phyloP scores from a whole-genome alignment of 2,797 vertebrate genomes.

The Phataginus tetradactyla region DNA sequence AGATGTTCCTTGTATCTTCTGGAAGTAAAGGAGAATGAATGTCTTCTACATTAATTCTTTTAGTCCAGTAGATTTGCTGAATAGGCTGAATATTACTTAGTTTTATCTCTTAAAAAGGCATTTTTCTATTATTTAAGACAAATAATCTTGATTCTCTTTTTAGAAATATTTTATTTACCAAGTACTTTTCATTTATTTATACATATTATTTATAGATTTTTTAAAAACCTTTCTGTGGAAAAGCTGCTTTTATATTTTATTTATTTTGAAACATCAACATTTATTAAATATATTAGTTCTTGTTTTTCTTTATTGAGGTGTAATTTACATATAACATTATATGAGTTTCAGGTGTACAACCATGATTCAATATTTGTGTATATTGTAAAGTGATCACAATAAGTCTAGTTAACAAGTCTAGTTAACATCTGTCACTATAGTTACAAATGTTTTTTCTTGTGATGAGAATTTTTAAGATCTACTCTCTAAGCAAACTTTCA shows the following conservation, averaged over 20 bases:
- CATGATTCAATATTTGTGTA: not conserved
- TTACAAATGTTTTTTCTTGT: not conserved
- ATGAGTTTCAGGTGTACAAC: not conserved
- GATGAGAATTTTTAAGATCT: not conserved
- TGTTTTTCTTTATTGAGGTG: not conserved
- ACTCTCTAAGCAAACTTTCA: not conserved
- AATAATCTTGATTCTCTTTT: not conserved
- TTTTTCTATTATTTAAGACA: conserved; percentile 30
- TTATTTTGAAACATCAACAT: not conserved
- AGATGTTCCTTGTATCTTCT: not conserved
- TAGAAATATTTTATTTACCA: not conserved
- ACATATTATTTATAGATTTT: not conserved
- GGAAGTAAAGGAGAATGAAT: not conserved
- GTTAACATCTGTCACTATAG: not conserved
- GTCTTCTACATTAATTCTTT: not conserved
- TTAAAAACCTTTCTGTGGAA: not conserved
- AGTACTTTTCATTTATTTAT: not conserved
- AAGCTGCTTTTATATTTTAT: not conserved
- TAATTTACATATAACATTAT: not conserved
- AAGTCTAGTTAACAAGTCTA: not conserved
- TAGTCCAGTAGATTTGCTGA: not conserved
- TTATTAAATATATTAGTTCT: not conserved
- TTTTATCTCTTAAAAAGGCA: not conserved
- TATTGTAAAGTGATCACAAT: not conserved
- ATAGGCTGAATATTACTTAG: not conserved